Evolutionary conservation across 1,140 invertebrate species (phyloP).

Genomic region (Schmidtea mediterranea): DNA sequence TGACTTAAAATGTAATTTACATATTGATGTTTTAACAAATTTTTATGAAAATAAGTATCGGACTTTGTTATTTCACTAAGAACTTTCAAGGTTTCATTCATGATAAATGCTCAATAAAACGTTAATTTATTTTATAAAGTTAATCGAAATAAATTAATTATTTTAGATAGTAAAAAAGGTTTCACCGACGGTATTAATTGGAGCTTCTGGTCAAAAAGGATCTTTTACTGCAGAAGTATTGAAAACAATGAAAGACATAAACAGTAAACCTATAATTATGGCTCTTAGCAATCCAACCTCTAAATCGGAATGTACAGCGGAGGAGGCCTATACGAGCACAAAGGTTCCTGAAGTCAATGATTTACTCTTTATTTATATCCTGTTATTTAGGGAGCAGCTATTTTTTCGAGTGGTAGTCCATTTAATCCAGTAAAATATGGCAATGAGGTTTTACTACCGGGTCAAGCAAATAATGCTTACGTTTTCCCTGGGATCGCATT

Average conservation of each 20-base stretch:
- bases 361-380: neutral
- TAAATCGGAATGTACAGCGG: conserved; percentile 25
- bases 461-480: conserved; percentile 28
- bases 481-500: conserved; percentile 26
- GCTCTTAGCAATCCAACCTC: conserved; percentile 25
- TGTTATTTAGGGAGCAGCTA: conserved; percentile 8
- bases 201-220: conserved; percentile 21
- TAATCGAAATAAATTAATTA: no score
- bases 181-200: conserved; percentile 23
- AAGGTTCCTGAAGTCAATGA: conserved; percentile 11
- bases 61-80: no score
- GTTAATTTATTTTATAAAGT: no score
- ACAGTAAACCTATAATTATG: conserved; percentile 24
- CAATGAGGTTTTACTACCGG: conserved; percentile 16
- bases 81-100: no score
- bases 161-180: conserved; percentile 12
- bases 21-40: no score
- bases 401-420: conserved; percentile 27
- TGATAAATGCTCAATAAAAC: no score
- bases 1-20: no score
- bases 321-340: conserved; percentile 19
- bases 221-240: conserved; percentile 22
- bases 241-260: conserved; percentile 17
- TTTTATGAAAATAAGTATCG: no score
- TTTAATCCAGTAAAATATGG: conserved; percentile 17